A percentile compares a stretch with the other conserved stretches of the same genome.
phyloP scores from a whole-genome alignment of 2,113 vertebrate species.

The Mungos mungo region DNA sequence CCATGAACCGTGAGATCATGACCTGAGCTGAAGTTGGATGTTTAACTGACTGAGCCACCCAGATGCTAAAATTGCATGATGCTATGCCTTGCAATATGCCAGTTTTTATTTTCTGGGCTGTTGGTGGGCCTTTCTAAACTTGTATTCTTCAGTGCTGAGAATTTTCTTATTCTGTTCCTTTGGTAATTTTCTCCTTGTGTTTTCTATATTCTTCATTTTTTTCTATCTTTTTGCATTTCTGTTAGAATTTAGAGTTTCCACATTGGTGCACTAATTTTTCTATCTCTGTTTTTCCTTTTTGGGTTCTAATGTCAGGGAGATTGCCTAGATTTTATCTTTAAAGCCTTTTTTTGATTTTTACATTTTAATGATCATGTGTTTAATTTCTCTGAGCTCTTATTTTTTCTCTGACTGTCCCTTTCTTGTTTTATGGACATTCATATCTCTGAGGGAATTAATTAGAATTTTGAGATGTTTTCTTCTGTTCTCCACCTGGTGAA shows the following conservation, averaged over 20 bases:
- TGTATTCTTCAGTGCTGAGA: background rate
- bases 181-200: background rate
- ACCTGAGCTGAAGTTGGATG: too few relatives aligned
- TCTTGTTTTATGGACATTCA: background rate
- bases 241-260: background rate
- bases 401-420: background rate
- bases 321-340: background rate
- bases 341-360: background rate
- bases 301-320: background rate
- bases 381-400: background rate
- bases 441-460: background rate
- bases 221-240: background rate
- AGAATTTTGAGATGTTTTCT: background rate
- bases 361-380: background rate
- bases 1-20: too few relatives aligned
- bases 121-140: background rate
- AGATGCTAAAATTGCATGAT: background rate
- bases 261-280: background rate
- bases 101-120: background rate
- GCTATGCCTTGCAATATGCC: background rate
- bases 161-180: background rate
- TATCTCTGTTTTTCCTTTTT: background rate
- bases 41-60: too few relatives aligned
- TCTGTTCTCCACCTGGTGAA: background rate
- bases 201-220: background rate